These are phyloP conservation scores for Heteromyza rotundicornis DNA, from an alignment of 2,888 invertebrate species.

Conservation along the genomic window DNA sequence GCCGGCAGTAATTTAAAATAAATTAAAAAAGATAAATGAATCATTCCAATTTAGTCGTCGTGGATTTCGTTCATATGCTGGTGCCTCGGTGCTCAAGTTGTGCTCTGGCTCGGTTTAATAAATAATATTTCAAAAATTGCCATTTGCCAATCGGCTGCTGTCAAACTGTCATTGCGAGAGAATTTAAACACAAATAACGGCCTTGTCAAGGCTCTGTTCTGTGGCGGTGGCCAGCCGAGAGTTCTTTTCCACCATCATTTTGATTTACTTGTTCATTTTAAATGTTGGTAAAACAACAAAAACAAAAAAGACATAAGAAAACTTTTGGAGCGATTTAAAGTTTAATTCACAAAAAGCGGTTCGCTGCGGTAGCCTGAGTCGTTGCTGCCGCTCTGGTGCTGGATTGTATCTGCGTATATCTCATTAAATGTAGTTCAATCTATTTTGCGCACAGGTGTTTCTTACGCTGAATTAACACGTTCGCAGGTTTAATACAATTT, in stretches of 20 bases:
- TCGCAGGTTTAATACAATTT: background rate
- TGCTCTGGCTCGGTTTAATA: too few species aligned
- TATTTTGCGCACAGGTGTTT: constrained; percentile 7
- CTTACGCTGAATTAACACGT: constrained; percentile 10
- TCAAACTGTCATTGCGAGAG: constrained; percentile 17
- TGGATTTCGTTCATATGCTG: too few species aligned
- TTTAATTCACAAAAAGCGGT: too few species aligned
- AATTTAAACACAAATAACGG: constrained; percentile 14
- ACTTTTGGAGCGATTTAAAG: too few species aligned
- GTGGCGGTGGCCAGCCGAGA: background rate
- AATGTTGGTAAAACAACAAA: background rate
- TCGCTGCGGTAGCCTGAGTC: background rate
- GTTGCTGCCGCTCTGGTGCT: constrained; percentile 1
- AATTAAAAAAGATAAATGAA: constrained; percentile 6
- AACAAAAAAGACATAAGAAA: background rate
- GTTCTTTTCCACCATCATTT: background rate
- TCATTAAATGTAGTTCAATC: constrained; percentile 14
- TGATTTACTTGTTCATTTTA: constrained; percentile 16
- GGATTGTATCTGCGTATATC: constrained; percentile 5
- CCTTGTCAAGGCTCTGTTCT: constrained; percentile 24
- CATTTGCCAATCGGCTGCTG: constrained; percentile 9
- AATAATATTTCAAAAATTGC: background rate
- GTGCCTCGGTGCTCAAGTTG: too few species aligned
- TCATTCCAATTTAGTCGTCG: too few species aligned
- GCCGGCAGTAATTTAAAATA: constrained; percentile 16